Conservation (phyloP, 2,888 invertebrate species). For the Caenorhabditis sulstoni region DNA sequence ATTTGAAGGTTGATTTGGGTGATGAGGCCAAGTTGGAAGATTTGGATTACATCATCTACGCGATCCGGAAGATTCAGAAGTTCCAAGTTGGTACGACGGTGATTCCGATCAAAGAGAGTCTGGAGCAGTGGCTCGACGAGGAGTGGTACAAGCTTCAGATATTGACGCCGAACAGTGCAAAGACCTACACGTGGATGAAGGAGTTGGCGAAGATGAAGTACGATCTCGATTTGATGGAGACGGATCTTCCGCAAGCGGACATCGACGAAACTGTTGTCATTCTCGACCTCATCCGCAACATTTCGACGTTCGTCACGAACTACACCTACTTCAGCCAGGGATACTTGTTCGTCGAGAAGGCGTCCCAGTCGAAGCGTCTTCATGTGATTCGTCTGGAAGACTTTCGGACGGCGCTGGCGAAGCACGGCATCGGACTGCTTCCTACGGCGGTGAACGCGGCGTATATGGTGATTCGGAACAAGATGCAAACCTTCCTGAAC, state of each 20-base stretch:
- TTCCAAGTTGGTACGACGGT: conserved; percentile 21
- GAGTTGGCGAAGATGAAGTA: conserved; percentile 86
- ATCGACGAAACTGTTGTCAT: conserved; percentile 97
- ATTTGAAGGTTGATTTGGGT: conserved; percentile 60
- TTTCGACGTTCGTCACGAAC: conserved; percentile 83
- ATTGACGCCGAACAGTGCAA: conserved; percentile 97
- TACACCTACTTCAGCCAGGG: conserved; percentile 95
- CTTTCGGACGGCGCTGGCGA: conserved; percentile 91
- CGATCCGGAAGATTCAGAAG: conserved; percentile 8
- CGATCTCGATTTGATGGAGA: conserved; percentile 85
- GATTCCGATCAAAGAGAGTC: not conserved
- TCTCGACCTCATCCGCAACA: conserved; percentile 84
- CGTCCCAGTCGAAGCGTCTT: conserved; percentile 92
- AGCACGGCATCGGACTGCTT: conserved; percentile 65
- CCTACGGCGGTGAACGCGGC: conserved; percentile 82
- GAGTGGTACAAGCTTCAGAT: conserved; percentile 98
- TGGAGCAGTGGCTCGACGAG: conserved; percentile 87
- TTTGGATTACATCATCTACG: conserved; percentile 22
- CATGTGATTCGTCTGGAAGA: conserved; percentile 96
- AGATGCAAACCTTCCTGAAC: conserved; percentile 94
- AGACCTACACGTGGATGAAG: conserved; percentile 96
- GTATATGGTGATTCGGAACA: conserved; percentile 92
- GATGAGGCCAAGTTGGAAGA: conserved; percentile 37
- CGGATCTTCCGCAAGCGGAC: conserved; percentile 95
- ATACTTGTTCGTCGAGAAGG: conserved; percentile 93